These are phyloP conservation scores for Fistularia tabacaria DNA, from an alignment of 2,797 vertebrate species.

Conservation along the genomic window DNA sequence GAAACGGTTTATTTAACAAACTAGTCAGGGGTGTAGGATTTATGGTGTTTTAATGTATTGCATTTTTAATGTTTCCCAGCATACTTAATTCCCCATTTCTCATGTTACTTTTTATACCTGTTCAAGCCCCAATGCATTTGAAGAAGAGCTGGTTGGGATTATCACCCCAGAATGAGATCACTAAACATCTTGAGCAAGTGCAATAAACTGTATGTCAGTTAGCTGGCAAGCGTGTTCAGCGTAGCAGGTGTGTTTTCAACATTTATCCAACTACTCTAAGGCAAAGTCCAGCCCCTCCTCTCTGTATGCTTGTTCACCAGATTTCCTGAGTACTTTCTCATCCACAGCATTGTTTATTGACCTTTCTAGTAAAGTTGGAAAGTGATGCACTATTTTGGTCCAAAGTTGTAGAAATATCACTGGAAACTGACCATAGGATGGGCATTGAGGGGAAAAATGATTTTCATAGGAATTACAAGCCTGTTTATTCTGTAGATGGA, in stretches of 20 bases:
- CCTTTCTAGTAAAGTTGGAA: too few relatives aligned
- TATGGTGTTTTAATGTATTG: slow-evolving; percentile 33
- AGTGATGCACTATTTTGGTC: too few relatives aligned
- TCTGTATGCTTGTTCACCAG: background rate
- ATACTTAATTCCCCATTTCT: slow-evolving; percentile 8
- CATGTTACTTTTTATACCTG: slow-evolving; percentile 16
- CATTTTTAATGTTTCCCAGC: slow-evolving; percentile 22
- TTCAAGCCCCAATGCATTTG: slow-evolving; percentile 45
- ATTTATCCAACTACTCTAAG: slow-evolving; percentile 11
- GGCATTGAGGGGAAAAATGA: too few relatives aligned
- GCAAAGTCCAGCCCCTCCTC: slow-evolving; percentile 6
- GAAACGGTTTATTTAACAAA: slow-evolving; percentile 55
- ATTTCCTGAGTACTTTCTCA: background rate
- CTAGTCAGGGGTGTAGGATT: slow-evolving; percentile 45
- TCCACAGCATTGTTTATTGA: too few relatives aligned
- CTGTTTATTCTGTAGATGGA: too few relatives aligned
- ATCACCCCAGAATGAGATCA: slow-evolving; percentile 61
- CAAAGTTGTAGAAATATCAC: too few relatives aligned
- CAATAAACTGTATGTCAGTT: slow-evolving; percentile 63
- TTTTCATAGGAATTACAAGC: too few relatives aligned
- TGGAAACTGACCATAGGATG: too few relatives aligned
- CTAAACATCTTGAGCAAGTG: slow-evolving; percentile 65
- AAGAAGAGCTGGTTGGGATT: slow-evolving; percentile 38
- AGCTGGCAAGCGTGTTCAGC: slow-evolving; percentile 16
- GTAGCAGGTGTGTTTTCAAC: slow-evolving; percentile 20